A percentile compares a stretch with the other conserved stretches of the same genome.
phyloP scores from a whole-genome alignment of 2,113 vertebrate species.

The Picathartes gymnocephalus region DNA sequence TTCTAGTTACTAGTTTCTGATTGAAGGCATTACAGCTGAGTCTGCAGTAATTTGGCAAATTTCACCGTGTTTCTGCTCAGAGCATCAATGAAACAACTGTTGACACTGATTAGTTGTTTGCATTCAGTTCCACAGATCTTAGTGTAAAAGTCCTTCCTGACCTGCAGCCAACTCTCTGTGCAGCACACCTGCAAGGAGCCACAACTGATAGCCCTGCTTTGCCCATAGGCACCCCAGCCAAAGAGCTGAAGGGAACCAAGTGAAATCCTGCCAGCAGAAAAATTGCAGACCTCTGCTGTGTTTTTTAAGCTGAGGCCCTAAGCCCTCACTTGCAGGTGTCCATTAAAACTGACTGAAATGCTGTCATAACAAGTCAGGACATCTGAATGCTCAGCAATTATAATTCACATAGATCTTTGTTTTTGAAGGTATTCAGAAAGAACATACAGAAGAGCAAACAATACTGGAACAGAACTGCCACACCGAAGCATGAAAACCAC shows the following conservation, averaged over 20 bases:
- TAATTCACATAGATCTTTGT: rapidly evolving
- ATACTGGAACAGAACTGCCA: not conserved
- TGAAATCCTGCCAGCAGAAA: not conserved
- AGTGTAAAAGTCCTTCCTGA: not conserved
- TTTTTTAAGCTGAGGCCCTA: not conserved
- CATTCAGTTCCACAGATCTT: not conserved
- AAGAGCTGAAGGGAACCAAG: not conserved
- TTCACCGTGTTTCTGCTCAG: not conserved
- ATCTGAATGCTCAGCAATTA: not conserved
- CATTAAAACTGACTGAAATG: not conserved
- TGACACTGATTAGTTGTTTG: not conserved
- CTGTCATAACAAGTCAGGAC: not conserved
- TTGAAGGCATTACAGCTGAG: not conserved
- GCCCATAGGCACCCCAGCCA: not conserved
- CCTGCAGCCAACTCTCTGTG: not conserved
- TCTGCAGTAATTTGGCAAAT: not conserved
- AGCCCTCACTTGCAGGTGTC: not conserved
- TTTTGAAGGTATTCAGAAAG: not conserved
- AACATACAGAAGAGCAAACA: not conserved
- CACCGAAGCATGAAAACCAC: not conserved
- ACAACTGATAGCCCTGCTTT: not conserved
- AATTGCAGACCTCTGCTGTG: not conserved
- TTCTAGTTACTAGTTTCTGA: not conserved
- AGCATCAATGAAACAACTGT: not conserved
- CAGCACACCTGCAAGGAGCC: not conserved